Base-by-base conservation (phyloP, 92 coral and sea anemone genomes). In the Epizoanthus fatuus region DNA sequence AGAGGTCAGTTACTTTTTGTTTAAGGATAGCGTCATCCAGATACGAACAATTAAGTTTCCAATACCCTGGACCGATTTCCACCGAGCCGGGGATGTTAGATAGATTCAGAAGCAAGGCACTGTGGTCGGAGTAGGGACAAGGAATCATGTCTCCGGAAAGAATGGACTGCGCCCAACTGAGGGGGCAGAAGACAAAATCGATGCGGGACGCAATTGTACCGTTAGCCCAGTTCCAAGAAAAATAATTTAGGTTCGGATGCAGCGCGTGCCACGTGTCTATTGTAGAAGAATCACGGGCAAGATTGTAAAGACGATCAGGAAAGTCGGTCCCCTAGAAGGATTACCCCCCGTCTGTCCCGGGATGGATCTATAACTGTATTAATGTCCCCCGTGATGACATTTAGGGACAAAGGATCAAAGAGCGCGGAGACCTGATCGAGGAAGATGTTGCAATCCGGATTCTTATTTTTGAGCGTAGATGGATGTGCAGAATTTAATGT, bases 1-100 rank as follows among this genome's bases (percentile, higher is more conserved):
- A n/a, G n/a, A n/a, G n/a, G n/a, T n/a, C n/a, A n/a, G n/a, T n/a
- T n/a, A n/a, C n/a, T n/a, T n/a, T n/a, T n/a, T n/a, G n/a, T n/a
- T n/a, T n/a, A n/a, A n/a, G n/a, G n/a, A n/a, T n/a, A n/a, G n/a
- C n/a, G n/a, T n/a, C n/a, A n/a, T n/a, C n/a, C n/a, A n/a, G n/a
- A n/a, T n/a, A n/a, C n/a, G 39, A 35, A 0, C 68, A 63, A 40
- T 73, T 81, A 3, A 87, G 32, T 37, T 81, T 87, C 91, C 91
- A 81, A 7, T 63, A 52, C 0, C 87, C 83, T 0, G 25, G 87
- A 1, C 83, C 53, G 0, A 54, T 7, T 0, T 66, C 82, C 3
- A 53, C 10, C 0, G 65, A 72, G 9, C 53, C 84, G 1, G 89
- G 89, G 2, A 86, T 39, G 9, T 0, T 3, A 19, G 32, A 2